These are phyloP conservation scores for Macrosteles quadrilineatus DNA, from an alignment of 1,140 invertebrate species.

Conservation along the genomic window DNA sequence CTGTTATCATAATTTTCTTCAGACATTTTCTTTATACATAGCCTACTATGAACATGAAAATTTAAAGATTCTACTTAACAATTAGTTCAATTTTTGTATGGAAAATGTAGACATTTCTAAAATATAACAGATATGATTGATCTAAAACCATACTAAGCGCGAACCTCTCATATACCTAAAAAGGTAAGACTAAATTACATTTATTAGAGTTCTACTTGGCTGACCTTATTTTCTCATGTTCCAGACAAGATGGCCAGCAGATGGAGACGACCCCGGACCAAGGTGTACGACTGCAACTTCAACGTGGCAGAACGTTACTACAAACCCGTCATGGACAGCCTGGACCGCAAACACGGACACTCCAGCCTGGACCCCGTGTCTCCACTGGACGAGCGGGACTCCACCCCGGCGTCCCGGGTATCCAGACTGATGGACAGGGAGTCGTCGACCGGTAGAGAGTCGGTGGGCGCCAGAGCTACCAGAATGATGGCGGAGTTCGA, in stretches of 20 bases:
- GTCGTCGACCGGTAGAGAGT: slow-evolving; percentile 22
- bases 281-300: slow-evolving; percentile 78
- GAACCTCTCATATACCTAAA: no score
- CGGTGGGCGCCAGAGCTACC: background rate
- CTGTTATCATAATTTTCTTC: no score
- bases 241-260: background rate
- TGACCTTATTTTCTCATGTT: background rate
- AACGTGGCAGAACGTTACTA: slow-evolving; percentile 78
- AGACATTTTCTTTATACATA: no score
- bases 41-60: no score
- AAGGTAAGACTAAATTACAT: no score
- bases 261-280: slow-evolving; percentile 54
- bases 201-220: no score
- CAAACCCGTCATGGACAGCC: slow-evolving; percentile 67
- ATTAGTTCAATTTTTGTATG: no score
- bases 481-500: slow-evolving; percentile 44
- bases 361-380: slow-evolving; percentile 52
- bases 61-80: no score
- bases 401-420: slow-evolving; percentile 27
- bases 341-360: slow-evolving; percentile 68
- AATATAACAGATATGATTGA: no score
- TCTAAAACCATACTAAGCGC: no score
- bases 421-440: slow-evolving; percentile 31
- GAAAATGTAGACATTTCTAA: no score
- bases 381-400: slow-evolving; percentile 43